A percentile compares a stretch with the other conserved stretches of the same genome.
Evolutionary conservation across 2,113 vertebrate species (phyloP).

Genomic region (Lophochroa leadbeateri): DNA sequence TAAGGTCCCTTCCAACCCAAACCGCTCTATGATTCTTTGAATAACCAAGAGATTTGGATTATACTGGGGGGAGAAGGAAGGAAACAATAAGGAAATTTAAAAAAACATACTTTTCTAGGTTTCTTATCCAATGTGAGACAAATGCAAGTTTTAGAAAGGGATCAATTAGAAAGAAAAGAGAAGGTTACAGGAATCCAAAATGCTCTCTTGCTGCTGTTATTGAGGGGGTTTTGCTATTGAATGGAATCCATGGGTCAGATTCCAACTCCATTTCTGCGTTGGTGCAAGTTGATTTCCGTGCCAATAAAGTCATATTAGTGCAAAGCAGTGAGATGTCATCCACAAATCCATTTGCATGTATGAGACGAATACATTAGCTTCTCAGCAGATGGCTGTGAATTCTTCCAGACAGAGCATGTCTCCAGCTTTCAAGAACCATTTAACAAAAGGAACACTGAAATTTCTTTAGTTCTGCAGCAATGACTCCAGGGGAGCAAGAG

Average conservation of each 20-base stretch:
- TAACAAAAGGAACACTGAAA: slow-evolving; percentile 21
- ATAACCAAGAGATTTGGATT: not conserved
- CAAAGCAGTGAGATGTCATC: not conserved
- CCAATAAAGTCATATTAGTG: not conserved
- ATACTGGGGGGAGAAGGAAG: not conserved
- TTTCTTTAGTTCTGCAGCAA: not conserved
- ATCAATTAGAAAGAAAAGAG: not conserved
- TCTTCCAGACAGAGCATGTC: slow-evolving; percentile 32
- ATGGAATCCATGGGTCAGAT: not conserved
- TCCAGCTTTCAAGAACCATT: not conserved
- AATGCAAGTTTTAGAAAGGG: not conserved
- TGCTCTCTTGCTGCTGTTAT: not conserved
- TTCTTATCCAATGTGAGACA: not conserved
- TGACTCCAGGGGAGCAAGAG: not conserved
- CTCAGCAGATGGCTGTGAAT: slow-evolving; percentile 45
- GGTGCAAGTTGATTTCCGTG: not conserved
- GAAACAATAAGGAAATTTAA: not conserved
- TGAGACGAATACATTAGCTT: slow-evolving; percentile 29
- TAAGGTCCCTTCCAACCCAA: not conserved
- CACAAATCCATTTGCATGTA: not conserved
- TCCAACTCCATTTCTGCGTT: not conserved
- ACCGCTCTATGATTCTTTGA: not conserved
- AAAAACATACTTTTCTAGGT: not conserved
- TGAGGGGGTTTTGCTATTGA: not conserved
- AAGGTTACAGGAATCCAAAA: not conserved